Percentiles rank a stretch among this genome's conserved stretches.
These are phyloP conservation scores for Ephialtes manifestator DNA, from an alignment of 2,888 invertebrate species.

Conservation along the genomic window DNA sequence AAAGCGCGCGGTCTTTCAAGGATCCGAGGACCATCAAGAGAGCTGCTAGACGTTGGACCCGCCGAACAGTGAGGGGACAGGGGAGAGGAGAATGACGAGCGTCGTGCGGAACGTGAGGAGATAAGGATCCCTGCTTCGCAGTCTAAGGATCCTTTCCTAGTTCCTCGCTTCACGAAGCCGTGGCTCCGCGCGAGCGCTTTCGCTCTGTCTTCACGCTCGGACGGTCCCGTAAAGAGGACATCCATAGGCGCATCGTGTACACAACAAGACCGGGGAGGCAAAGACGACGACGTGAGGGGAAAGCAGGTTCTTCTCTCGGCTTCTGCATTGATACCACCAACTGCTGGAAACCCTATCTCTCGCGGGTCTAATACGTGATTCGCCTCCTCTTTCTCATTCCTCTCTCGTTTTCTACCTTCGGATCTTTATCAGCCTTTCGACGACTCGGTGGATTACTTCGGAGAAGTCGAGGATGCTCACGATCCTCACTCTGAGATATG, in stretches of 20 bases:
- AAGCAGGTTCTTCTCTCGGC: slow-evolving; percentile 46
- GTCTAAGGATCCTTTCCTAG: slow-evolving; percentile 57
- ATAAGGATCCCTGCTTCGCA: slow-evolving; percentile 62
- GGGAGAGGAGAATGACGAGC: slow-evolving; percentile 51
- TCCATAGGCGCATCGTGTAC: slow-evolving; percentile 64
- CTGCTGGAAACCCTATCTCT: slow-evolving; percentile 29
- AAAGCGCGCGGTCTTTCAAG: slow-evolving; percentile 48
- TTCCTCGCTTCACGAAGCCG: slow-evolving; percentile 33
- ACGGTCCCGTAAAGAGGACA: slow-evolving; percentile 68
- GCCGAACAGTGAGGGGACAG: background rate
- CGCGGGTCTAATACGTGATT: slow-evolving; percentile 4
- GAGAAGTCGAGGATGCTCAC: slow-evolving; percentile 44
- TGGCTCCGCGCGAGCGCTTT: slow-evolving; percentile 47
- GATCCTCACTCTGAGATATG: slow-evolving; percentile 1
- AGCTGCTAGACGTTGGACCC: slow-evolving; percentile 26
- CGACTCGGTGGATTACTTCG: slow-evolving; percentile 43
- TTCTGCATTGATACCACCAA: slow-evolving; percentile 55
- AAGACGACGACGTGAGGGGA: background rate
- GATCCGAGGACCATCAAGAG: slow-evolving; percentile 47
- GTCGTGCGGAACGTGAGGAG: slow-evolving; percentile 65
- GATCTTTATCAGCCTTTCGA: slow-evolving; percentile 59
- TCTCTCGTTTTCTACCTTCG: slow-evolving; percentile 26
- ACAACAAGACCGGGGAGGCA: slow-evolving; percentile 18
- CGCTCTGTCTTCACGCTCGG: slow-evolving; percentile 65
- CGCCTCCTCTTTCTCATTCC: slow-evolving; percentile 36